Percentiles rank a stretch among this genome's conserved stretches.
phyloP scores from a whole-genome alignment of 2,888 invertebrate species.

The Noctua janthe region DNA sequence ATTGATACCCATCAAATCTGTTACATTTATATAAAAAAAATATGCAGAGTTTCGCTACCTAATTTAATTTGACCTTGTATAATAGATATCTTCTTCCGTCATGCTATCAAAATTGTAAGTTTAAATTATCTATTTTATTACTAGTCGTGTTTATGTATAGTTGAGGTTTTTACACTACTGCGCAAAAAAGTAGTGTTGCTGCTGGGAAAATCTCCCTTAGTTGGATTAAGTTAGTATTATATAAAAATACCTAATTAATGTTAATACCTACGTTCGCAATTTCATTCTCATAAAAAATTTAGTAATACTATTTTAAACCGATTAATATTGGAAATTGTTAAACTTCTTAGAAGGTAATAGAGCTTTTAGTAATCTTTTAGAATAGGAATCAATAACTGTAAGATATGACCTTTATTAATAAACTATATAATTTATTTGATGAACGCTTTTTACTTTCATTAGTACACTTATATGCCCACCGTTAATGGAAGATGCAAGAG shows the following conservation, averaged over 20 bases:
- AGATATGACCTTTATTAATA: slow-evolving; percentile 32
- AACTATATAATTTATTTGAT: slow-evolving; percentile 29
- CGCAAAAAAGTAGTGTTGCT: neutral
- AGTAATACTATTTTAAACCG: slow-evolving; percentile 14
- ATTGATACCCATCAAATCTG: neutral
- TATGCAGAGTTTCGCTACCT: neutral
- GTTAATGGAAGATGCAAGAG: too few species aligned
- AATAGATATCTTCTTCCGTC: too few species aligned
- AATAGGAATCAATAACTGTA: slow-evolving; percentile 38
- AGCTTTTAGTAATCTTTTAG: slow-evolving; percentile 31
- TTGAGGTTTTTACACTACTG: neutral
- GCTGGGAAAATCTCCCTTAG: neutral
- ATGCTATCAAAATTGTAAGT: slow-evolving; percentile 1
- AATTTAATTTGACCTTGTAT: neutral
- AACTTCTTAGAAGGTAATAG: slow-evolving; percentile 21
- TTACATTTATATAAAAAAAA: neutral
- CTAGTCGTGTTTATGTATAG: neutral
- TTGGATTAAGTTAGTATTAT: neutral
- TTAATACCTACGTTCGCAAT: slow-evolving; percentile 4
- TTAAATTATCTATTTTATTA: neutral
- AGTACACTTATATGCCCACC: too few species aligned
- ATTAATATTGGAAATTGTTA: slow-evolving; percentile 5
- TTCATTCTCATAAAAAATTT: slow-evolving; percentile 14
- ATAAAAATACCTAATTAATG: neutral
- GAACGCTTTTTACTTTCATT: slow-evolving; percentile 5